phyloP scores from a whole-genome alignment of 23 tunicate genomes.

The Trididemnum nubilum region DNA sequence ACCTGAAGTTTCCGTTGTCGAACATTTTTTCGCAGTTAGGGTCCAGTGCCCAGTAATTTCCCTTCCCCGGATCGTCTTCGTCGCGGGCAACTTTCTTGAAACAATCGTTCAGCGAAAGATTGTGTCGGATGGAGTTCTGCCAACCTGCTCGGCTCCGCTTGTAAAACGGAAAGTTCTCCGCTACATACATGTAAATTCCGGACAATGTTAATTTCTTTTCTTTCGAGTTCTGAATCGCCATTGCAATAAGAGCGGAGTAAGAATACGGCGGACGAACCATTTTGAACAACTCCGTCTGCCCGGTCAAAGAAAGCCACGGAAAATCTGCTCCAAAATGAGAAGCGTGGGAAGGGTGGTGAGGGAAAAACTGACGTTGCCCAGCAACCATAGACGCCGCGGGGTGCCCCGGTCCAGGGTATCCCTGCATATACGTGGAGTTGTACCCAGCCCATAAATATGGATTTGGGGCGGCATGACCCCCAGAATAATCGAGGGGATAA shows the following conservation, averaged over 20 bases:
- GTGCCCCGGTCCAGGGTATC: slow-evolving; percentile 53
- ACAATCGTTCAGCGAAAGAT: slow-evolving; percentile 92
- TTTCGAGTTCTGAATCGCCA: slow-evolving; percentile 98
- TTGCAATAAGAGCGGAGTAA: slow-evolving; percentile 94
- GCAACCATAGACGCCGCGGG: slow-evolving; percentile 65
- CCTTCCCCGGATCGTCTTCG: slow-evolving; percentile 98
- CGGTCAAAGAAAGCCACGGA: slow-evolving; percentile 91
- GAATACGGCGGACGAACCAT: slow-evolving; percentile 98
- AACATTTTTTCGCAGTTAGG: slow-evolving; percentile 99
- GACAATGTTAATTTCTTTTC: slow-evolving; percentile 95
- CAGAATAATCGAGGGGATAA: slow-evolving; percentile 81
- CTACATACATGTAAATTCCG: slow-evolving; percentile 91
- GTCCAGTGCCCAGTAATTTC: slow-evolving; percentile 96
- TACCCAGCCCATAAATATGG: slow-evolving; percentile 56
- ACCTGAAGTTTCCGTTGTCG: slow-evolving; percentile 99
- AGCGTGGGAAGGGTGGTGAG: slow-evolving; percentile 52
- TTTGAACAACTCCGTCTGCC: slow-evolving; percentile 94
- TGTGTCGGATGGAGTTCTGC: slow-evolving; percentile 98
- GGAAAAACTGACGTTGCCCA: slow-evolving; percentile 52
- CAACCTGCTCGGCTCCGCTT: slow-evolving; percentile 95
- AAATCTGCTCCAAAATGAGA: slow-evolving; percentile 73
- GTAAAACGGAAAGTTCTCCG: slow-evolving; percentile 98
- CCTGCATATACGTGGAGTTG: slow-evolving; percentile 76
- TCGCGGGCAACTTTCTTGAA: slow-evolving; percentile 97
- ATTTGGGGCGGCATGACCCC: slow-evolving; percentile 46